phyloP scores from a whole-genome alignment of 1,140 invertebrate genomes.

The Gonioctena quinquepunctata region DNA sequence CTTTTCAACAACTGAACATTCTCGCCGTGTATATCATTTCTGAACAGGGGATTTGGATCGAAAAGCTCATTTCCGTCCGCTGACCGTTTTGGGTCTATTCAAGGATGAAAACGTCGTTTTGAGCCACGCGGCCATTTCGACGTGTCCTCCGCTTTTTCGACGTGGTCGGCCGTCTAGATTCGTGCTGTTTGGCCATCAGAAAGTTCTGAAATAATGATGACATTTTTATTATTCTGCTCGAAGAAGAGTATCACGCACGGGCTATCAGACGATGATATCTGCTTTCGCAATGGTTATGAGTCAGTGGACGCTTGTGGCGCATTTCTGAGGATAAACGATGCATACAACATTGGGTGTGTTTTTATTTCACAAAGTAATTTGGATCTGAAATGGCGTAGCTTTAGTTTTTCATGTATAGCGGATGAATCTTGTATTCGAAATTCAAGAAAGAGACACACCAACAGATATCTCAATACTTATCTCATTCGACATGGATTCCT shows the following conservation, averaged over 20 bases:
- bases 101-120: slow-evolving; percentile 10
- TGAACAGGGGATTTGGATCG: not conserved
- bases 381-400: too few species aligned
- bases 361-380: too few species aligned
- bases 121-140: not conserved
- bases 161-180: not conserved
- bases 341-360: too few species aligned
- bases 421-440: too few species aligned
- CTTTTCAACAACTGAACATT: too few species aligned
- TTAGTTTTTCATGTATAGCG: too few species aligned
- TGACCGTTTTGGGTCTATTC: slow-evolving; percentile 13
- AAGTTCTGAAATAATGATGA: not conserved
- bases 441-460: too few species aligned
- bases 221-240: not conserved
- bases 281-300: not conserved
- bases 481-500: too few species aligned
- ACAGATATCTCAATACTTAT: too few species aligned
- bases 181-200: not conserved
- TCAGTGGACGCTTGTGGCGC: not conserved
- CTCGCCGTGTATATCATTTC: too few species aligned
- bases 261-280: not conserved
- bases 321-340: too few species aligned
- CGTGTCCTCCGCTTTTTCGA: not conserved
- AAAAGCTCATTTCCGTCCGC: slow-evolving; percentile 16
- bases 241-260: not conserved